Evolutionary conservation across 2,113 vertebrate species (phyloP).

Genomic region (Bos javanicus): DNA sequence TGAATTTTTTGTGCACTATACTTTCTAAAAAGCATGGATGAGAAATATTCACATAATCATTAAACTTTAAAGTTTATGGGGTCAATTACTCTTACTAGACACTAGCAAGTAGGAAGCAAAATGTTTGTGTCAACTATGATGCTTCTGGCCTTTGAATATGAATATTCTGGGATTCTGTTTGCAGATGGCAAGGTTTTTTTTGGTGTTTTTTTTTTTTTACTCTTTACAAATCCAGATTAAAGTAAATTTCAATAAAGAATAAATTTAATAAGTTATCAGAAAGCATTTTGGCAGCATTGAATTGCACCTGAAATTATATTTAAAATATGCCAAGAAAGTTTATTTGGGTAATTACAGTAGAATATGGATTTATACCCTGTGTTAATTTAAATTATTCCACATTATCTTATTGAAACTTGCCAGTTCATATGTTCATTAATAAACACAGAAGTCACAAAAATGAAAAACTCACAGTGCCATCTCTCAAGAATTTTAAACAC

Average conservation of each 20-base stretch:
- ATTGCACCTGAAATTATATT: not conserved
- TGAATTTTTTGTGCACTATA: not conserved
- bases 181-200: not conserved
- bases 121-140: not conserved
- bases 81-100: not conserved
- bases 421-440: not conserved
- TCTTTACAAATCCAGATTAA: not conserved
- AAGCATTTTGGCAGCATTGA: not conserved
- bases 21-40: not conserved
- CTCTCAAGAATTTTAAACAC: not conserved
- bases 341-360: conserved; percentile 13
- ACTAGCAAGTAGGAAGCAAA: not conserved
- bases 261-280: conserved; percentile 6
- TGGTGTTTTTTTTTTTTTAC: not conserved
- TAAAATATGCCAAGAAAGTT: not conserved
- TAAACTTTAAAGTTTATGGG: not conserved
- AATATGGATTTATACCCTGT: not conserved
- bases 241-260: not conserved
- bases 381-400: conserved; percentile 37
- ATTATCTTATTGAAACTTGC: conserved; percentile 12
- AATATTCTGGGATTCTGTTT: not conserved
- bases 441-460: not conserved
- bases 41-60: not conserved
- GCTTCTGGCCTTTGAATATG: not conserved
- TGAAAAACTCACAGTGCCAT: not conserved